Base-by-base conservation (phyloP, 2,113 vertebrate genomes). In the Polyodon spathula region DNA sequence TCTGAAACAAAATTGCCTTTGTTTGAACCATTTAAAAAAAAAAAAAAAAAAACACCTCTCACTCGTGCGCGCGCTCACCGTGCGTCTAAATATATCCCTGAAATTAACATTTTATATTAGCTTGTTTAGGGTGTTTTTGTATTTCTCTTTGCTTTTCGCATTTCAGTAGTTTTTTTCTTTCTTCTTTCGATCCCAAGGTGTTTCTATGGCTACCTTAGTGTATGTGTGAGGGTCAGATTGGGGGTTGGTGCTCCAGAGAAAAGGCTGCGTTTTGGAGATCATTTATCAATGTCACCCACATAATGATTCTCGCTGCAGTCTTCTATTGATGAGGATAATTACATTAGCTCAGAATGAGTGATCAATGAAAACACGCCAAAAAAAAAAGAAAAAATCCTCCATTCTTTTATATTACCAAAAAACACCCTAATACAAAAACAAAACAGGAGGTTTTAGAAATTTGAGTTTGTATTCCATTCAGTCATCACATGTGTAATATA, bases 271-370 rank as follows among this genome's bases (percentile, higher is more conserved):
- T 94, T 90, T 88, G 90, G 89, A 81, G 92, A 93, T 97, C 96
- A 98, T 98, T 97, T 97, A 98, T 99, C 94, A 99, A 92, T 94
- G 95, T 99, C 96, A 98, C 86, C 89, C 88, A 88, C 94, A 96
- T 95, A 98, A 98, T 98, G 95, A 97, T 97, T 94, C 95, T 93
- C 93, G 91, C 94, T 87, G 92, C 93, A 95, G 92, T 91, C 90
- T 89, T 86, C 95, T 97, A 99, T 99, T 99, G 96, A 98, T 97
- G 94, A 94, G 92, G 92, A 99, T 99, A 99, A 99, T 99, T 98
- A 95, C 94, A 99, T 99, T 98, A 99, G 93, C 93, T 90, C 92
- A 86, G 91, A 97, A 90, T 95, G 93, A 96, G 89, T 97, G 95
- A 98, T 99, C 96, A 98, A 98, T 99, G 95, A 93, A 85, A 85